Percentiles rank a stretch among this genome's conserved stretches.
These are phyloP conservation scores for Pungitius pungitius DNA, from an alignment of 2,113 vertebrate species.

Conservation along the genomic window DNA sequence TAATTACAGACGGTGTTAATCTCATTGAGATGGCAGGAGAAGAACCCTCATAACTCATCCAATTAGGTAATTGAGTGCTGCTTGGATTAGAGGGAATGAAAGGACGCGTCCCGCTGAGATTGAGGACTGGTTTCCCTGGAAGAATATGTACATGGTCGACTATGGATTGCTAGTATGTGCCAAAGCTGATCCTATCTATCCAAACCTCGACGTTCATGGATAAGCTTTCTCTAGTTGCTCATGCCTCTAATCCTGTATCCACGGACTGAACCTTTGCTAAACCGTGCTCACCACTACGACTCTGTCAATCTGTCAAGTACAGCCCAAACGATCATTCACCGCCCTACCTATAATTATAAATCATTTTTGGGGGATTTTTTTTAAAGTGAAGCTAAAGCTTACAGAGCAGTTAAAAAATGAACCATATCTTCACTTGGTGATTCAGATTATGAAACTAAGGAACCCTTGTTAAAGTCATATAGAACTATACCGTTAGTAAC, in stretches of 20 bases:
- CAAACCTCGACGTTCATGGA: slow-evolving; percentile 29
- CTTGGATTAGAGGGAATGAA: slow-evolving; percentile 72
- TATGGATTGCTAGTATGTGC: slow-evolving; percentile 16
- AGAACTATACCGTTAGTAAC: neutral
- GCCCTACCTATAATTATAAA: no score
- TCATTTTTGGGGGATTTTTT: no score
- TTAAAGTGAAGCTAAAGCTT: no score
- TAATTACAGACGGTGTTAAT: slow-evolving; percentile 74
- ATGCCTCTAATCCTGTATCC: neutral
- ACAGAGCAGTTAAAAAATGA: neutral
- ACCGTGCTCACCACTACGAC: neutral
- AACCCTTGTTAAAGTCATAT: neutral
- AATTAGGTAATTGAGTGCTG: slow-evolving; percentile 78
- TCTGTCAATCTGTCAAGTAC: no score
- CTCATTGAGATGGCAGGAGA: slow-evolving; percentile 72
- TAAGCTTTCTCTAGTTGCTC: neutral
- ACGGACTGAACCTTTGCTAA: neutral
- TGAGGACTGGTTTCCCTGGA: slow-evolving; percentile 20
- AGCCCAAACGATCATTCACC: no score
- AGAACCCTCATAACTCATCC: slow-evolving; percentile 74
- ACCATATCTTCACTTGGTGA: neutral
- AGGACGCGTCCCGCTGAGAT: slow-evolving; percentile 53
- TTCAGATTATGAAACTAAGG: neutral
- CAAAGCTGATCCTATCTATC: slow-evolving; percentile 12
- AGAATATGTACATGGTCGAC: slow-evolving; percentile 10